Evolutionary conservation across 1,140 invertebrate species (phyloP), one percentile per base, ranked within the genome.

Genomic region (Penaeus japonicus): DNA sequence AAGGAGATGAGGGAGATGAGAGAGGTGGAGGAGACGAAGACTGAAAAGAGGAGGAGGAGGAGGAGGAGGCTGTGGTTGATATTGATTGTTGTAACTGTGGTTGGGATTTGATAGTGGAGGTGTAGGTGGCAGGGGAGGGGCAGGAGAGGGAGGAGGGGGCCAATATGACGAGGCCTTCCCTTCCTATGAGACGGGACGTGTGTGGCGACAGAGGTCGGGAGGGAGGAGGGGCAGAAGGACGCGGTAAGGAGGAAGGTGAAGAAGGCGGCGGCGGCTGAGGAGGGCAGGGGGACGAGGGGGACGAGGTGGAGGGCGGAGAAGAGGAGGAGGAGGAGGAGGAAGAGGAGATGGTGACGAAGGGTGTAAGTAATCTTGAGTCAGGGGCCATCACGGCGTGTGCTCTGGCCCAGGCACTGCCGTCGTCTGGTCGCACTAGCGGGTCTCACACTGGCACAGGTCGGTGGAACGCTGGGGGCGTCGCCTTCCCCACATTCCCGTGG

Each of bases 311-410:
- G 22, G 70, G 17, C 35, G 55, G 57, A 35, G n/a, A 59, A 17
- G 80, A 62, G 32, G 73, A 10, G 27, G 65, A 75, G 62, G 32
- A n/a, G 35, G 62, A 59, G 27, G 81, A 65, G 22, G 70, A 75
- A 65, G 70, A 15, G 54, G 30, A 39, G 47, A 73, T 62, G 70
- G 87, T 78, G 54, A 54, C 53, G 80, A 79, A 80, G 65, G 86
- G 79, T 47, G 80, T 81, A 18, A 88, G 81, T 88, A 88, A 88
- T 88, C 87, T 88, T 59, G 87, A 88, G 87, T 88, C 87, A 73
- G 87, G 87, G 30, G 87, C 87, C 87, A 88, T 88, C 80, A 80
- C 80, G 81, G 81, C 70, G 70, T 73, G 70, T 30, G 70, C 35
- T 27, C 27, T 32, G 70, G 70, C 70, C 70, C 70, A 83, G 65